Percentiles rank a stretch among this genome's conserved stretches.
Evolutionary conservation across 2,113 vertebrate genomes (phyloP).

Genomic region (Pluvianellus socialis): DNA sequence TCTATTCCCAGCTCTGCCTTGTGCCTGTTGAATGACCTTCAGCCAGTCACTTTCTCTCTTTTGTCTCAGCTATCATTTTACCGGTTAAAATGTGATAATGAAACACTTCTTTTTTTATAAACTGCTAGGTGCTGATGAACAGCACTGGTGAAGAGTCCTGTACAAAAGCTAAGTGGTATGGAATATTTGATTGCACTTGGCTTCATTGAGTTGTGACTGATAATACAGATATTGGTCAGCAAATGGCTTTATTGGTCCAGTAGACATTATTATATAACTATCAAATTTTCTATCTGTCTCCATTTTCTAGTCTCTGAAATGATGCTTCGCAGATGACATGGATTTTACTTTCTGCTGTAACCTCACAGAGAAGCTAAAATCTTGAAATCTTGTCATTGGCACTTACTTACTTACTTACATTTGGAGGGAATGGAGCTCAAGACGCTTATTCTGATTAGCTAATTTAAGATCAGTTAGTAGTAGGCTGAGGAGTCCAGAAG

Average conservation of each 20-base stretch:
- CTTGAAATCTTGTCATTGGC: neutral
- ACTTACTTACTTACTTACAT: neutral
- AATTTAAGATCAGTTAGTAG: neutral
- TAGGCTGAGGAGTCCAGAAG: neutral
- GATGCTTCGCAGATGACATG: neutral
- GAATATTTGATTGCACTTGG: neutral
- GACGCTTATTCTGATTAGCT: neutral
- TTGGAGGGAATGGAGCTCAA: neutral
- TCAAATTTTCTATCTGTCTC: neutral
- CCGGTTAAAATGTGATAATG: conserved; percentile 58
- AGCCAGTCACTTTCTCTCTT: conserved; percentile 18
- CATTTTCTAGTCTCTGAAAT: neutral
- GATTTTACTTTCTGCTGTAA: neutral
- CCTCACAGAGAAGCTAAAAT: neutral
- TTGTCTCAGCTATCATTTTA: conserved; percentile 31
- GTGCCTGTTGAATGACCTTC: conserved; percentile 42
- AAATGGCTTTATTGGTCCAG: neutral
- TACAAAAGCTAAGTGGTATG: neutral
- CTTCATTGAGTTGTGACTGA: neutral
- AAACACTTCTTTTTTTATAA: neutral
- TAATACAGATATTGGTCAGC: neutral
- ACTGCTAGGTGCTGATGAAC: conserved; percentile 36
- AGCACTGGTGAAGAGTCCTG: neutral
- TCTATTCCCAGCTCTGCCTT: neutral
- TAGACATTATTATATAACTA: neutral